phyloP scores from a whole-genome alignment of 2,888 invertebrate genomes.

The Diadegma fenestrale region DNA sequence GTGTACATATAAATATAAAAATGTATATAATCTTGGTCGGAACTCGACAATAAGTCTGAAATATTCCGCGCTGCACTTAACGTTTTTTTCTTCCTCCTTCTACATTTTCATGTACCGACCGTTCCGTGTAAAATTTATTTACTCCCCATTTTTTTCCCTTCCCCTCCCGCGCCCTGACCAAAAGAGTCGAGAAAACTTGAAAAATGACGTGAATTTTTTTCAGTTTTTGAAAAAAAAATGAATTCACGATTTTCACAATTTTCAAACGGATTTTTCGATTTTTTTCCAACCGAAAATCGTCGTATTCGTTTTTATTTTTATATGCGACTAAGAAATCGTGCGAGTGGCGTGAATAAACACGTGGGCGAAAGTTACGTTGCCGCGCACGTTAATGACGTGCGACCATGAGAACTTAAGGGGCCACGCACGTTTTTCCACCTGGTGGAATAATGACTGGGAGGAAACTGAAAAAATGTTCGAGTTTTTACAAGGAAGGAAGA shows the following conservation, averaged over 20 bases:
- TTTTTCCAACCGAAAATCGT: background rate
- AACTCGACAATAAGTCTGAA: constrained; percentile 79
- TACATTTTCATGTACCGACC: background rate
- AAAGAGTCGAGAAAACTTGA: background rate
- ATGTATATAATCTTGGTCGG: constrained; percentile 6
- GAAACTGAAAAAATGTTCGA: background rate
- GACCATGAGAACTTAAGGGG: background rate
- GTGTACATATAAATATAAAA: constrained; percentile 13
- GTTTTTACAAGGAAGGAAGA: background rate
- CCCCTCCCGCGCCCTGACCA: too few relatives aligned
- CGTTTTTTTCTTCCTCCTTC: constrained; percentile 37
- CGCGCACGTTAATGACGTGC: background rate
- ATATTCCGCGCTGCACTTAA: constrained; percentile 78
- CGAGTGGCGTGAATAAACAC: background rate
- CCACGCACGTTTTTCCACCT: background rate
- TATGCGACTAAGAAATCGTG: background rate
- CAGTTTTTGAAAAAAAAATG: too few relatives aligned
- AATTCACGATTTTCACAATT: too few relatives aligned
- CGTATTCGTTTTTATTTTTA: background rate
- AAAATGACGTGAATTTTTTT: background rate
- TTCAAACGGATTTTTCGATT: too few relatives aligned
- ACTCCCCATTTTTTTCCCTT: background rate
- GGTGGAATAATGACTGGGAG: background rate
- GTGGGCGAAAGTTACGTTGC: background rate
- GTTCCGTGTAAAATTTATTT: background rate